phyloP scores from a whole-genome alignment of 2,888 invertebrate genomes.

The Drosophila dives region DNA sequence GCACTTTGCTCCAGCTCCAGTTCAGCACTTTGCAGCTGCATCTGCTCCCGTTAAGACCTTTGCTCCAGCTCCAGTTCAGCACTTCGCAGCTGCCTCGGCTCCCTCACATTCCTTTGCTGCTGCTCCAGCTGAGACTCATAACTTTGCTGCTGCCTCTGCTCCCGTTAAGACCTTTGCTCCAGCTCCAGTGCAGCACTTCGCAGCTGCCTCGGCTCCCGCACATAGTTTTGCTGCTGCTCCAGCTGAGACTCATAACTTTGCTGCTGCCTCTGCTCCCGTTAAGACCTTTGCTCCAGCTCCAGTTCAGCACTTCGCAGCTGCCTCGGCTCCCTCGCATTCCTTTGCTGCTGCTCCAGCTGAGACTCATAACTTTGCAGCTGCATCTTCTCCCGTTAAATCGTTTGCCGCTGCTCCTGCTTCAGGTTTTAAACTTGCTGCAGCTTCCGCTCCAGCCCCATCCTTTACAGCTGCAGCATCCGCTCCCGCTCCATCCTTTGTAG shows the following conservation, averaged over 20 bases:
- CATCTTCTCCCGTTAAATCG: no score
- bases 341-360: no score
- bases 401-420: neutral
- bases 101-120: no score
- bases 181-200: neutral
- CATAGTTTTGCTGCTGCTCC: neutral
- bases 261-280: neutral
- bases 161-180: neutral
- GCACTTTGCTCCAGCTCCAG: conserved; percentile 37
- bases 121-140: neutral
- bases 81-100: neutral
- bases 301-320: neutral
- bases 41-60: no score
- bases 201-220: neutral
- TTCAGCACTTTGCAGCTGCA: neutral
- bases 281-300: neutral
- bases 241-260: neutral
- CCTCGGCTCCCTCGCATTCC: no score
- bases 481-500: conserved; percentile 15
- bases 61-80: neutral
- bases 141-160: neutral
- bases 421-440: neutral
- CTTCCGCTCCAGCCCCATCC: conserved; percentile 9
- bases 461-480: conserved; percentile 22
- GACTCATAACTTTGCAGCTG: no score